Evolutionary conservation across 2,888 invertebrate species (phyloP), one percentile per base, ranked within the genome.

Genomic region (Toxonevra muliebris): DNA sequence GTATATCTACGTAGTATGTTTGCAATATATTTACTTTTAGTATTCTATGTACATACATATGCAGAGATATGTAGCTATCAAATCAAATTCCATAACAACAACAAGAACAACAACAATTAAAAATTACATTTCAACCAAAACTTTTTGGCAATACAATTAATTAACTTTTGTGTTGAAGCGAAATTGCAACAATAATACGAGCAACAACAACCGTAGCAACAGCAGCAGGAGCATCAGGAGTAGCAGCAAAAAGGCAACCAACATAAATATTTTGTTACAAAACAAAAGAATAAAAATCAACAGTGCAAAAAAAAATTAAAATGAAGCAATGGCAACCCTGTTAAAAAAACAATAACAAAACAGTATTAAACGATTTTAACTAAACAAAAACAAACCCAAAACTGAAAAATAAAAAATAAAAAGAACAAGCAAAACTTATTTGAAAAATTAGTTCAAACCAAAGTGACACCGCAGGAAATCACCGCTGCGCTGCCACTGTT

Each of bases 111-210:
- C 65, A 66, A 74, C 74, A 74, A 77, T 77, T 79, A 75, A 76
- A 78, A 79, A 79, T 80, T 76, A 75, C 76, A 76, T 78, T 78
- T 75, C 76, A 74, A 76, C 54, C 72, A 72, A 73, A 79, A 80
- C 70, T 78, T 78, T 75, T 71, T 68, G 13, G 13, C 19, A 76
- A 80, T 77, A 77, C 80, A 79, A 80, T 79, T 80, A 79, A 80
- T 79, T 79, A 80, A 79, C 79, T 79, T 79, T 79, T 76, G 77
- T 70, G 66, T 62, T 72, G 64, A 62, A 69, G 70, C 70, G 67
- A 50, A 13, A 41, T 17, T 13, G 30, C 4, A 43, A 11, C 55
- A 20, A 30, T 30, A 30, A 30, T 3, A 15, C 9, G 3, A 11
- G 45, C 61, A 62, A 19, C 13, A 61, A 69, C 66, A 58, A 45